Percentiles rank a stretch among this genome's conserved stretches.
These are phyloP conservation scores for Chauna torquata DNA, from an alignment of 2,113 vertebrate species.

Conservation along the genomic window DNA sequence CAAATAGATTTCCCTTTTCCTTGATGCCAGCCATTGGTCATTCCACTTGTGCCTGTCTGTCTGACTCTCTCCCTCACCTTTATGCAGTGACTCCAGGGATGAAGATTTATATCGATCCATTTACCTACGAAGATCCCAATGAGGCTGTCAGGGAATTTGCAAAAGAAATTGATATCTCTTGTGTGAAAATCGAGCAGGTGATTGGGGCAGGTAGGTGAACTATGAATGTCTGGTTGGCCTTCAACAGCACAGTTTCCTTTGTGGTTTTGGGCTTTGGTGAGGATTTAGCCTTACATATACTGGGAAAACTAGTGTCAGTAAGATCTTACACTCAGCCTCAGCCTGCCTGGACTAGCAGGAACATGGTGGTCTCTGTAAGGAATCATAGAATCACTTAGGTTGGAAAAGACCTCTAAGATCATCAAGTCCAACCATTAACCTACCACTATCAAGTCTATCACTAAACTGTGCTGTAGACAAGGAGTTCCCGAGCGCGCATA, in stretches of 20 bases:
- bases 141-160: conserved; percentile 95
- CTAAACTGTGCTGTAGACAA: not conserved
- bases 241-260: not conserved
- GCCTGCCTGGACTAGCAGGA: not conserved
- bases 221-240: not conserved
- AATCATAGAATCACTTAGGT: no score
- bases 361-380: not conserved
- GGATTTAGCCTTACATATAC: not conserved
- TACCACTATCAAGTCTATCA: no score
- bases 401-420: no score
- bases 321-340: not conserved
- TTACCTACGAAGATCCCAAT: conserved; percentile 97
- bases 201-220: conserved; percentile 91
- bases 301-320: not conserved
- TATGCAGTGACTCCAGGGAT: conserved; percentile 92
- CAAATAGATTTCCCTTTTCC: not conserved
- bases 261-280: not conserved
- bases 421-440: no score
- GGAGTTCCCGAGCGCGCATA: not conserved
- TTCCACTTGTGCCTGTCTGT: not conserved
- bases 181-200: conserved; percentile 97
- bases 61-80: conserved; percentile 51
- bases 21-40: not conserved
- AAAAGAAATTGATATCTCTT: conserved; percentile 95
- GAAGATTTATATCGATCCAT: conserved; percentile 98